Base-by-base conservation (phyloP, 1,140 invertebrate species). In the Orchestia grillus region DNA sequence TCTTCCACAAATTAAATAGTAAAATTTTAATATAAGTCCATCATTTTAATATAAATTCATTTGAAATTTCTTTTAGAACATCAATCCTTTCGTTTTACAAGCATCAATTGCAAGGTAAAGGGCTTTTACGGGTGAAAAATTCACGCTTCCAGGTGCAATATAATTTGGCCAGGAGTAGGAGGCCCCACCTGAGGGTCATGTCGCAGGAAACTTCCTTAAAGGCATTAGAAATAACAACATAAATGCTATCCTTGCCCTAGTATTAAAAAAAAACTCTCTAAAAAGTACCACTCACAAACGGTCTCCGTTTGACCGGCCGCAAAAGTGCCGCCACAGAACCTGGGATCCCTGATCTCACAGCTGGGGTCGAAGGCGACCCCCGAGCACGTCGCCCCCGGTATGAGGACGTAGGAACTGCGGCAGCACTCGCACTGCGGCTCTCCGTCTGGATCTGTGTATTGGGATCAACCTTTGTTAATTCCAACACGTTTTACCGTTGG, bases 221-320 rank as follows among this genome's bases (percentile, higher is more conserved):
- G 47, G 62, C 3, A 36, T 77, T 36, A 77, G 62, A 77, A 23
- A 77, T 77, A 77, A 15, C 1, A 23, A 36, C 11, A 19, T 53
- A 53, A 6, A 90, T 1, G 42, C 41, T 42, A 90, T 42, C 28
- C 0, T 42, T 11, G 6, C 88, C 28, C 88, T 43, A n/a, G n/a
- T 3, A 90, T 36, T 90, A 8, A 41, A 1, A 42, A 4, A 90
- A 90, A 44, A 90, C 15, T 90, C 28, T 42, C 88, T 43, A 3
- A 4, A 90, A 90, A 90, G 36, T 3, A 16, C 11, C 88, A 90
- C 88, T 94, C 44, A 94, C 92, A 94, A 94, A 94, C 92, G 40
- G 44, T 47, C 44, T 94, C 92, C 11, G 44, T 3, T 94, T 11
- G 41, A 40, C 44, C 92, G 92, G 92, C 44, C 3, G 92, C 44